Conservation (phyloP, 2,113 vertebrate genomes). For the Todiramphus chloris region DNA sequence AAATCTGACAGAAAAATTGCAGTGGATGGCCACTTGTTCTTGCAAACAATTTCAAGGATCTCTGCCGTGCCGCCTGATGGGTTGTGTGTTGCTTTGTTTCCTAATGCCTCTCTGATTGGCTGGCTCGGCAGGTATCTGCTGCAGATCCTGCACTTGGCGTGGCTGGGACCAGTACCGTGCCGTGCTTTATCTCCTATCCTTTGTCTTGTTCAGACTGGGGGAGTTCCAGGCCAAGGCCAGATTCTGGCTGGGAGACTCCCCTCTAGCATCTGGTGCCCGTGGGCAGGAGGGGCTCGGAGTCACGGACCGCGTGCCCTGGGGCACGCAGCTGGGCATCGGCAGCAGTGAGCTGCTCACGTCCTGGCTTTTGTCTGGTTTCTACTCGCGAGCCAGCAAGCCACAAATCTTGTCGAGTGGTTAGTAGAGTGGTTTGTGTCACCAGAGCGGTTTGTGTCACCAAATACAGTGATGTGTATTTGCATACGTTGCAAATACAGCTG, state of each 20-base stretch:
- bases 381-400: background rate
- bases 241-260: background rate
- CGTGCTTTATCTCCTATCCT: background rate
- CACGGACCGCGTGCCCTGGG: background rate
- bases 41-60: background rate
- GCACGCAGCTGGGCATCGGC: background rate
- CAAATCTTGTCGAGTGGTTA: background rate
- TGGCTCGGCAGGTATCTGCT: background rate
- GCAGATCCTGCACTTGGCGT: background rate
- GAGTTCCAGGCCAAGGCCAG: background rate
- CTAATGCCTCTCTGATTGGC: background rate
- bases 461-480: background rate
- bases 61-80: background rate
- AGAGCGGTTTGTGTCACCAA: background rate
- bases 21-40: slow-evolving; percentile 1
- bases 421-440: background rate
- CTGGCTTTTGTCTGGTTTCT: background rate
- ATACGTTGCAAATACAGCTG: background rate
- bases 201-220: background rate
- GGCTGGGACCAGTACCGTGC: background rate
- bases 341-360: background rate
- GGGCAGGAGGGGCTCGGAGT: background rate
- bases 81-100: background rate
- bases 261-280: background rate
- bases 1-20: slow-evolving; percentile 40